phyloP scores from a whole-genome alignment of 2,888 invertebrate genomes.

The Norana najaformis region DNA sequence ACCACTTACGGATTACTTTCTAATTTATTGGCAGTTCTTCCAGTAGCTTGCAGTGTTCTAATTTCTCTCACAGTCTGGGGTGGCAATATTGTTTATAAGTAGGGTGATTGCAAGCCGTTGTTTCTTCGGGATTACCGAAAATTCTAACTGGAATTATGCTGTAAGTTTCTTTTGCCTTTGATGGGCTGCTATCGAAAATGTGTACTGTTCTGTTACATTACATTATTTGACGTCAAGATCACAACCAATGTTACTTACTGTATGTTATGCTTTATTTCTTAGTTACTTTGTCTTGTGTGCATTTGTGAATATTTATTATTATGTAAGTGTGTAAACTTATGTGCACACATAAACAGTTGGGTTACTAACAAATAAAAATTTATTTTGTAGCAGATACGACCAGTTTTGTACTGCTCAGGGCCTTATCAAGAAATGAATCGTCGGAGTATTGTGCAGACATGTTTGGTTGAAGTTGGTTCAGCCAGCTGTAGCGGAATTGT shows the following conservation, averaged over 20 bases:
- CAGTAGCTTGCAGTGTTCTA: no score
- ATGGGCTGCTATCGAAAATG: not conserved
- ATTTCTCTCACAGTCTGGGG: no score
- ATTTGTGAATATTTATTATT: not conserved
- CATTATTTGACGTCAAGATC: not conserved
- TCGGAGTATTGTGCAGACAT: not conserved
- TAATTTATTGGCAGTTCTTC: no score
- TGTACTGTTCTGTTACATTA: not conserved
- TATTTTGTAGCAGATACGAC: not conserved
- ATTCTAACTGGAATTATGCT: not conserved
- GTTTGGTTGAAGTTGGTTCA: constrained; percentile 22
- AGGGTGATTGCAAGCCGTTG: no score
- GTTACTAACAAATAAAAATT: not conserved
- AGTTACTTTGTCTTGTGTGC: not conserved
- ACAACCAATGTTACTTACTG: not conserved
- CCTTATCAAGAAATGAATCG: not conserved
- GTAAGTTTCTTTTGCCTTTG: not conserved
- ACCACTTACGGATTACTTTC: no score
- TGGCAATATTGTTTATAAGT: no score
- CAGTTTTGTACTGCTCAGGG: not conserved
- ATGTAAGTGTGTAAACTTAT: not conserved
- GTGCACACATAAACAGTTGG: not conserved
- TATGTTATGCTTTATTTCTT: not conserved
- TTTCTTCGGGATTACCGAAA: no score
- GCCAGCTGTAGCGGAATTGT: constrained; percentile 40